Evolutionary conservation across 2,113 vertebrate species (phyloP), one percentile per base, ranked within the genome.

Genomic region (Holacanthus passer): DNA sequence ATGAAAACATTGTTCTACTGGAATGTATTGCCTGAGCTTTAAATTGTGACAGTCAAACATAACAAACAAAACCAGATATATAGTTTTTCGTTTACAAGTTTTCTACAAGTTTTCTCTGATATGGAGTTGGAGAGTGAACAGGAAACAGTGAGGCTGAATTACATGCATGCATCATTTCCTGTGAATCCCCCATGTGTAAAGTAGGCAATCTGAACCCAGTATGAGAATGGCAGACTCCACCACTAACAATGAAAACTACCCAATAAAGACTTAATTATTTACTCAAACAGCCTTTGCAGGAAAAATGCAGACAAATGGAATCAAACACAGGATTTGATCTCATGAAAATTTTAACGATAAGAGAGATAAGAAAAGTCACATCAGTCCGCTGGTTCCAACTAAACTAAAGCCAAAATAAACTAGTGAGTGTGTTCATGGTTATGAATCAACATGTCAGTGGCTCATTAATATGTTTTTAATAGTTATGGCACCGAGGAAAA

Each of bases 401-500:
- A n/a, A n/a, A n/a, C n/a, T 58, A 29, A 37, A 69, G 6, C 70
- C 19, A 27, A 14, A 35, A 59, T 60, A 12, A 60, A 58, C 16
- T 20, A 76, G 20, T 12, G 64, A 50, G 45, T 64, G 55, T 68
- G 71, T 47, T 53, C 19, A 20, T 62, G 19, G 4, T 9, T 19
- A 52, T 63, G 1, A 52, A 58, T 37, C 2, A 13, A 35, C 37
- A 55, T 16, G 11, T 35, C 43, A 39, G 31, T 48, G 29, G 31
- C 62, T 66, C 52, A 58, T 0, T 47, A 50, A 32, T 55, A 24
- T 45, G 27, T 22, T 81, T 58, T 68, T 47, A 50, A 69, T 45
- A 37, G 39, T 70, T 79, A n/a, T 29, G 32, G 19, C 9, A 64
- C 48, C n/a, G n/a, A n/a, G n/a, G n/a, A n/a, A n/a, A n/a, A n/a